Conservation (phyloP, 1,140 invertebrate species). For the Drosophila nasuta region DNA sequence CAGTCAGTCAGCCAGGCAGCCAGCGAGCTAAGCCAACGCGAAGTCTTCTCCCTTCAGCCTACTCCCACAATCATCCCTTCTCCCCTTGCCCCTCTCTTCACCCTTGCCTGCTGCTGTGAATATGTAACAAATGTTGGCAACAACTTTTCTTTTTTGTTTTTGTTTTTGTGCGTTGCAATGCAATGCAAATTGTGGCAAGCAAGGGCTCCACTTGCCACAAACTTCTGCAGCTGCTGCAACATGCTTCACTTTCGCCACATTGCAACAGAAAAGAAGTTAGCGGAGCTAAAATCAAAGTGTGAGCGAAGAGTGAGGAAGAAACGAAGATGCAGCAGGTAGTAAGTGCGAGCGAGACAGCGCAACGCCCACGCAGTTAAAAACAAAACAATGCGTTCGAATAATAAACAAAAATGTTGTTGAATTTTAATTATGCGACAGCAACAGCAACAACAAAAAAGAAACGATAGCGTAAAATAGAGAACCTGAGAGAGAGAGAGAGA, state of each 20-base stretch:
- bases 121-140: slow-evolving; percentile 44
- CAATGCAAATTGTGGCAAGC: slow-evolving; percentile 18
- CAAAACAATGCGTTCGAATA: slow-evolving; percentile 18
- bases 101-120: background rate
- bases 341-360: background rate
- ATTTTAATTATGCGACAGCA: slow-evolving; percentile 30
- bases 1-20: slow-evolving; percentile 23
- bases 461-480: too few relatives aligned
- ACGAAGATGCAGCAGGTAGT: too few relatives aligned
- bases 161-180: slow-evolving; percentile 15
- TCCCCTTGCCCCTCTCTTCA: background rate
- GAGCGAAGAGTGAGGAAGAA: too few relatives aligned
- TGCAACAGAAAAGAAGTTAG: slow-evolving; percentile 2
- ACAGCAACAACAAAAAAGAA: slow-evolving; percentile 7
- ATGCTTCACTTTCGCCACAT: slow-evolving; percentile 9
- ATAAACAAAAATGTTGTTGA: slow-evolving; percentile 19
- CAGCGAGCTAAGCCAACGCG: too few relatives aligned
- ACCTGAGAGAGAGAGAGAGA: background rate
- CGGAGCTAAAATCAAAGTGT: too few relatives aligned
- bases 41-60: slow-evolving; percentile 26
- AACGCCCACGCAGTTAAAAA: background rate
- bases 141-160: slow-evolving; percentile 21
- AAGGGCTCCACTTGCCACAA: background rate
- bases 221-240: background rate
- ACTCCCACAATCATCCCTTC: slow-evolving; percentile 8